phyloP scores from a whole-genome alignment of 2,797 vertebrate species.

The Syndactyla subalaris region DNA sequence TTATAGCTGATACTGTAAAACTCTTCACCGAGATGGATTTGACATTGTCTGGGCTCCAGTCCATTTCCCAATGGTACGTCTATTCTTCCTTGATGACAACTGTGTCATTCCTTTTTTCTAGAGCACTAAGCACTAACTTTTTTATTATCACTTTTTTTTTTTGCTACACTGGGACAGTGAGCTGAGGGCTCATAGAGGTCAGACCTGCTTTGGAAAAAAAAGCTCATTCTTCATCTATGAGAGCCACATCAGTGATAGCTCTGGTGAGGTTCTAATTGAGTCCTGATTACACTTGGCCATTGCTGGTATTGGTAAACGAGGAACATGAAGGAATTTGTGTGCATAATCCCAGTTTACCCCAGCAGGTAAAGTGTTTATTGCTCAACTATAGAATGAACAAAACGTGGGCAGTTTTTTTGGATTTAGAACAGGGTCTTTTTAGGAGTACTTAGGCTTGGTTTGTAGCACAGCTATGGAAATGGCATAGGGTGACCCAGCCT shows the following conservation, averaged over 20 bases:
- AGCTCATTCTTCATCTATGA: neutral
- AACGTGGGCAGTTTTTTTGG: neutral
- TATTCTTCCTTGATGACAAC: slow-evolving; percentile 31
- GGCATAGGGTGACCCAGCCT: neutral
- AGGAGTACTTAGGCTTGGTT: neutral
- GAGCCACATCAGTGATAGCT: neutral
- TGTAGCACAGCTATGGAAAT: neutral
- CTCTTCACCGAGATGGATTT: slow-evolving; percentile 7
- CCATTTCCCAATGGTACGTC: neutral
- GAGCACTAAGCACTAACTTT: slow-evolving; percentile 13
- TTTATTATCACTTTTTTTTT: neutral
- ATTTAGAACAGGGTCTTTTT: neutral
- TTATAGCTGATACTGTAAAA: slow-evolving; percentile 40
- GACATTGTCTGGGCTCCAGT: slow-evolving; percentile 36
- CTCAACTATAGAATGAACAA: neutral
- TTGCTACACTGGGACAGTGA: neutral
- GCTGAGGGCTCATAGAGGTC: neutral
- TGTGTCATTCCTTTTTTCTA: neutral
- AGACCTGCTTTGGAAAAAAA: neutral
- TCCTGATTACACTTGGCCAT: neutral
- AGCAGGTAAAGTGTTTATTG: neutral
- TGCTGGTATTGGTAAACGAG: neutral
- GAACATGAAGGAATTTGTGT: neutral
- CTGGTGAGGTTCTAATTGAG: neutral
- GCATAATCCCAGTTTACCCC: neutral